Evolutionary conservation across 2,113 vertebrate genomes (phyloP).

Genomic region (Callionymus lyra): DNA sequence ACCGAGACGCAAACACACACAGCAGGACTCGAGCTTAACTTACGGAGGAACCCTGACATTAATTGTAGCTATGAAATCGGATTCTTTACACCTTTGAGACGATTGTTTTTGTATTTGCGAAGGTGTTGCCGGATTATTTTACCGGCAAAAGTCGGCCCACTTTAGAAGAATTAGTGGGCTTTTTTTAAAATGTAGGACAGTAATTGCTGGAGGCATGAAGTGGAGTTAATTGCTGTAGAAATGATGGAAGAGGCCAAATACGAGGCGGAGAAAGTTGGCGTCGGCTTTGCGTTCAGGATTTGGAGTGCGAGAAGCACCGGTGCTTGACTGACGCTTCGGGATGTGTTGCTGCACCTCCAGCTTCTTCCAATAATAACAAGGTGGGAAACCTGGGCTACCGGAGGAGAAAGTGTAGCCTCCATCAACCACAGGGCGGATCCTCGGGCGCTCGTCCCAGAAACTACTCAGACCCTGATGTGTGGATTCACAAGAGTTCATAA

Average conservation of each 20-base stretch:
- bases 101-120: constrained; percentile 42
- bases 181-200: constrained; percentile 66
- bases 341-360: constrained; percentile 36
- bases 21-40: constrained; percentile 41
- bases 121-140: constrained; percentile 31
- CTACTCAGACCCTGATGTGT: too few relatives aligned
- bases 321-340: constrained; percentile 25
- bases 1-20: constrained; percentile 42
- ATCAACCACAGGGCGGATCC: constrained; percentile 4
- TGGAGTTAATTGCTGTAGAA: constrained; percentile 61
- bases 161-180: constrained; percentile 53
- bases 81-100: constrained; percentile 40
- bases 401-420: constrained; percentile 8
- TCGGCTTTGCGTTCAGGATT: constrained; percentile 42
- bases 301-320: constrained; percentile 33
- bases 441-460: constrained; percentile 1
- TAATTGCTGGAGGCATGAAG: constrained; percentile 57
- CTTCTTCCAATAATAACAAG: constrained; percentile 20
- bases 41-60: constrained; percentile 45
- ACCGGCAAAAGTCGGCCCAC: constrained; percentile 17
- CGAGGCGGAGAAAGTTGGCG: constrained; percentile 37
- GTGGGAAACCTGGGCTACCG: constrained; percentile 8
- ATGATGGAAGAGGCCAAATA: constrained; percentile 49
- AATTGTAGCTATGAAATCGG: constrained; percentile 53
- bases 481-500: too few relatives aligned